These are phyloP conservation scores for Sakesphorus luctuosus DNA, from an alignment of 2,113 vertebrate genomes.

Conservation along the genomic window DNA sequence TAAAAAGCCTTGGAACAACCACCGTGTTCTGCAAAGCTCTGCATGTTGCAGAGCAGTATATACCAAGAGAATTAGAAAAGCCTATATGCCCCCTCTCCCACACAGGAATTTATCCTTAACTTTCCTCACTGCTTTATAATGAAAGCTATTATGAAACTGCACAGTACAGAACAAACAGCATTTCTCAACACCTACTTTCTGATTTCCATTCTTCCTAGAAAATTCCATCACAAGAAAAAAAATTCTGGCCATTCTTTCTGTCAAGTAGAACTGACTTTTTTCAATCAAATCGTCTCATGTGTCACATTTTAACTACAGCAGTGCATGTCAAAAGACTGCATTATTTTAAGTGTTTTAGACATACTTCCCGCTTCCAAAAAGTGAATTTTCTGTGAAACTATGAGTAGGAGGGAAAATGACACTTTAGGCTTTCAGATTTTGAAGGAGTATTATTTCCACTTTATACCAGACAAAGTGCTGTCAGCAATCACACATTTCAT, in stretches of 20 bases:
- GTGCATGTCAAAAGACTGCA: background rate
- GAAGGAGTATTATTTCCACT: conserved; percentile 25
- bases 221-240: conserved; percentile 42
- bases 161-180: conserved; percentile 44
- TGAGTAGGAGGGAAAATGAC: conserved; percentile 56
- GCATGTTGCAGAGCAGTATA: background rate
- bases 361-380: conserved; percentile 12
- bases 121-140: conserved; percentile 31
- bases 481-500: background rate
- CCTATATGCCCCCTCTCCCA: conserved; percentile 41
- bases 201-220: conserved; percentile 30
- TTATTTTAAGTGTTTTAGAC: background rate
- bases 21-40: background rate
- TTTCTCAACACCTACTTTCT: conserved; percentile 65
- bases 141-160: conserved; percentile 49
- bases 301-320: background rate
- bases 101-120: conserved; percentile 54
- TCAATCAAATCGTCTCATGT: background rate
- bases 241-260: background rate
- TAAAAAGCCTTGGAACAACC: background rate
- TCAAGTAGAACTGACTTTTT: background rate
- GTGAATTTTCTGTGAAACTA: conserved; percentile 21
- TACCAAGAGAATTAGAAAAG: background rate
- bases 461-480: background rate
- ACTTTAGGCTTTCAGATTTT: conserved; percentile 45